Evolutionary conservation across 2,888 invertebrate genomes (phyloP).

Genomic region (Leptinotarsa tumamoca): DNA sequence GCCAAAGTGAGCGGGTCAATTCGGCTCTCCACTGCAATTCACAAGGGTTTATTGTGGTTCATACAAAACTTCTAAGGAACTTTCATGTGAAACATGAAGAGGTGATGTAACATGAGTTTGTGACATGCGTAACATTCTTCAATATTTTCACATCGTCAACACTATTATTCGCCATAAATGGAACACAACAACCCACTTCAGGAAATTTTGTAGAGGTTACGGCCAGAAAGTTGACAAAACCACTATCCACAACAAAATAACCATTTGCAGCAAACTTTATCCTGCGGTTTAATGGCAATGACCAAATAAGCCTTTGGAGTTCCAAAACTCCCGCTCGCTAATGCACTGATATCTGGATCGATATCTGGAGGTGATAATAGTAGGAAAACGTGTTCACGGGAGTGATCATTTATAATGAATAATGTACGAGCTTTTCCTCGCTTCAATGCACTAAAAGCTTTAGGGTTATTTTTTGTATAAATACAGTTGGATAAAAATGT

Average conservation of each 20-base stretch:
- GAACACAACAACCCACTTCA: neutral
- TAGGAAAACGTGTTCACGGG: neutral
- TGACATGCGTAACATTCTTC: no score
- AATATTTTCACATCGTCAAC: no score
- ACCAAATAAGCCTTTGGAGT: neutral
- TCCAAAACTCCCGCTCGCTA: slow-evolving; percentile 8
- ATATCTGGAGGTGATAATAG: slow-evolving; percentile 16
- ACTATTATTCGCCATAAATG: no score
- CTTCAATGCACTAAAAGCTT: slow-evolving; percentile 1
- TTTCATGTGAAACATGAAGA: no score
- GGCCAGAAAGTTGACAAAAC: neutral
- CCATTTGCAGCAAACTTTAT: slow-evolving; percentile 4
- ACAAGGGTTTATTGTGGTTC: no score
- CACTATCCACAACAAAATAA: neutral
- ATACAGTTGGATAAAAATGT: neutral
- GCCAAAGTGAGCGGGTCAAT: no score
- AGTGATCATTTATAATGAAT: neutral
- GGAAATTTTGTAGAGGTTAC: neutral
- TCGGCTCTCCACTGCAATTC: no score
- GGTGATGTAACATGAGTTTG: no score
- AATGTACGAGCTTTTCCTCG: slow-evolving; percentile 1
- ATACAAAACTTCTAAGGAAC: no score
- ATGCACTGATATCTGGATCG: slow-evolving; percentile 10
- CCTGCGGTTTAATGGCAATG: slow-evolving; percentile 9
- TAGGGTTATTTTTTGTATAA: neutral